phyloP scores from a whole-genome alignment of 2,113 vertebrate genomes.

The Pampusana beccarii region DNA sequence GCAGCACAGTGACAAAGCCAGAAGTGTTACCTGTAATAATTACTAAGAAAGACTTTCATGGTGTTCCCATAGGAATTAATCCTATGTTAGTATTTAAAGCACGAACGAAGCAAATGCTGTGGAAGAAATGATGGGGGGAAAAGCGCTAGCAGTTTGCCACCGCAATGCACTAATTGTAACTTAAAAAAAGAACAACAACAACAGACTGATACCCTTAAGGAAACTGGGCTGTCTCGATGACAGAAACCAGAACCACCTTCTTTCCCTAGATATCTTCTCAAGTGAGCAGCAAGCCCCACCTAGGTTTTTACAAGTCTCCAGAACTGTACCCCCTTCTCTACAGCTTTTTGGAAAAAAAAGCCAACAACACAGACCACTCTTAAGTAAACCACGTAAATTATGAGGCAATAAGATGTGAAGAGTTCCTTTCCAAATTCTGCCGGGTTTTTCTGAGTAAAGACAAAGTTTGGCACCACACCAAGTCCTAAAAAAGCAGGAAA shows the following conservation, averaged over 20 bases:
- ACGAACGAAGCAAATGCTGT: not conserved
- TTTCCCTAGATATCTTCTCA: not conserved
- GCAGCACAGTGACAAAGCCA: not conserved
- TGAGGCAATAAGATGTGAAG: rapidly evolving
- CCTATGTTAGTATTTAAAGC: slow-evolving; percentile 45
- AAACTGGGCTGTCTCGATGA: not conserved
- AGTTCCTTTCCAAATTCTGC: not conserved
- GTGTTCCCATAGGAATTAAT: slow-evolving; percentile 55
- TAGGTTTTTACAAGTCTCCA: not conserved
- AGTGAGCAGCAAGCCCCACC: not conserved
- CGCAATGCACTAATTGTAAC: not conserved
- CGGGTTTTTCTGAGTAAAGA: not conserved
- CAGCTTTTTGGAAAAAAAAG: not conserved
- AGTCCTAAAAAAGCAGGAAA: not conserved
- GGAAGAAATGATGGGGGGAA: not conserved
- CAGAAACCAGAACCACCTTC: not conserved
- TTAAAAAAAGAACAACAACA: not conserved
- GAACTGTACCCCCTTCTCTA: not conserved
- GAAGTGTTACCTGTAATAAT: slow-evolving; percentile 30
- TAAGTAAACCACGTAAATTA: not conserved
- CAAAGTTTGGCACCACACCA: not conserved
- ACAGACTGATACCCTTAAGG: not conserved
- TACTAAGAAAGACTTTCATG: not conserved
- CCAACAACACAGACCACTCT: not conserved
- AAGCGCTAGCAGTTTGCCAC: not conserved